A percentile compares a stretch with the other conserved stretches of the same genome.
Evolutionary conservation across 2,797 vertebrate genomes (phyloP).

Genomic region (Chelmon rostratus): DNA sequence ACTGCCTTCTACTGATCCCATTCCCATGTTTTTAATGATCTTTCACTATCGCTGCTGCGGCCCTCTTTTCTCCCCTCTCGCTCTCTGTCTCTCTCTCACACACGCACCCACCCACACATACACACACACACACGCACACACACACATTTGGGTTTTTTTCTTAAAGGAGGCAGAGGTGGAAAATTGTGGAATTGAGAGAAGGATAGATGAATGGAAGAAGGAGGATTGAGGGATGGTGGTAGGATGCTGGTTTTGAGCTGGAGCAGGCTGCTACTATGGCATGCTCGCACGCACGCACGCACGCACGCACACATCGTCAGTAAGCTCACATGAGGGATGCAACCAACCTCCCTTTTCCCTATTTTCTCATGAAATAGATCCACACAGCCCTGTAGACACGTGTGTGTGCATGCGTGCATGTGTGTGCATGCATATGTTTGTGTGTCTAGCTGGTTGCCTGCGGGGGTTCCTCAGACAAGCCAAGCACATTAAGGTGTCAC

Average conservation of each 20-base stretch:
- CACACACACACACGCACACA: conserved; percentile 8
- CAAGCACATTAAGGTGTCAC: conserved; percentile 85
- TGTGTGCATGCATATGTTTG: conserved; percentile 15
- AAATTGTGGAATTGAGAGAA: conserved; percentile 41
- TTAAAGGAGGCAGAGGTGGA: conserved; percentile 32
- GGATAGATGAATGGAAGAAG: conserved; percentile 21
- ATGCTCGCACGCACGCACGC: conserved; percentile 8
- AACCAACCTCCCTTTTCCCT: background rate
- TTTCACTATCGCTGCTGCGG: conserved; percentile 39
- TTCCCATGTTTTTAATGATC: conserved; percentile 78
- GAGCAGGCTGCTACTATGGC: background rate
- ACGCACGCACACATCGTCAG: conserved; percentile 1
- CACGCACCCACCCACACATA: conserved; percentile 1
- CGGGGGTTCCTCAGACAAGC: conserved; percentile 78
- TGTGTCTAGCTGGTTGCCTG: conserved; percentile 47
- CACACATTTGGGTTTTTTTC: background rate
- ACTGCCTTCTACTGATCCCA: conserved; percentile 75
- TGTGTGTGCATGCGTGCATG: background rate
- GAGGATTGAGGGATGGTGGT: background rate
- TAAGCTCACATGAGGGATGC: conserved; percentile 21
- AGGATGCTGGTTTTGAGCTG: conserved; percentile 28
- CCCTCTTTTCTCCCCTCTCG: background rate
- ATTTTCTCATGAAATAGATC: conserved; percentile 30
- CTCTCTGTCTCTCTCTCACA: background rate
- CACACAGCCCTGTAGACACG: conserved; percentile 8